Conservation (phyloP, 2,888 invertebrate species). For the Ferrisia virgata region DNA sequence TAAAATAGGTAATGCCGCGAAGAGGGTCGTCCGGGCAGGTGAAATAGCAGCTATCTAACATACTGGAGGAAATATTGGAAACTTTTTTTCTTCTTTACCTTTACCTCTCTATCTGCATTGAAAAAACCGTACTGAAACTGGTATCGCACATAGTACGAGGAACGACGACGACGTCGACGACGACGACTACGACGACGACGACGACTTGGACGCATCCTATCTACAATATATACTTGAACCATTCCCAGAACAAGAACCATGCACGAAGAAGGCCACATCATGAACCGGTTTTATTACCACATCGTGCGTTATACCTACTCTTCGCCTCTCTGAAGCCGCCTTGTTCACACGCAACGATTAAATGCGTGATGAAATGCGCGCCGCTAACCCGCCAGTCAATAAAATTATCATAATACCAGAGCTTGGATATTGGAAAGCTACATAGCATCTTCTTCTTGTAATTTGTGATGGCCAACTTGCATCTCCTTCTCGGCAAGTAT, state of each 20-base stretch:
- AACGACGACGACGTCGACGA: too few species aligned
- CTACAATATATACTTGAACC: neutral
- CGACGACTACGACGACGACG: too few species aligned
- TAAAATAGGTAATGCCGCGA: constrained; percentile 5
- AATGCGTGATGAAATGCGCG: constrained; percentile 41
- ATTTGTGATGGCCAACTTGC: neutral
- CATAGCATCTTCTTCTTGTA: neutral
- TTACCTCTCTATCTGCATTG: neutral
- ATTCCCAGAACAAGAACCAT: constrained; percentile 34
- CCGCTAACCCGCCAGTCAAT: constrained; percentile 39
- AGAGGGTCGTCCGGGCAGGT: constrained; percentile 25
- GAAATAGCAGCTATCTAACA: neutral
- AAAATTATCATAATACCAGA: constrained; percentile 41
- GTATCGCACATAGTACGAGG: constrained; percentile 18
- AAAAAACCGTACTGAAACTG: neutral
- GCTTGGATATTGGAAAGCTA: neutral
- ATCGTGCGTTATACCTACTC: constrained; percentile 36
- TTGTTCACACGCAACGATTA: constrained; percentile 42
- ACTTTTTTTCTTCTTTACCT: neutral
- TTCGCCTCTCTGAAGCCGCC: neutral
- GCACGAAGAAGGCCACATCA: constrained; percentile 35
- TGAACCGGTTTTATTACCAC: constrained; percentile 40
- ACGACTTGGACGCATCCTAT: constrained; percentile 23
- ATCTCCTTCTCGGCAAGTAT: too few species aligned
- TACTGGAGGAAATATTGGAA: neutral